Evolutionary conservation across 2,888 invertebrate genomes (phyloP), one percentile per base, ranked within the genome.

Genomic region (Cremastobaeus sp.): DNA sequence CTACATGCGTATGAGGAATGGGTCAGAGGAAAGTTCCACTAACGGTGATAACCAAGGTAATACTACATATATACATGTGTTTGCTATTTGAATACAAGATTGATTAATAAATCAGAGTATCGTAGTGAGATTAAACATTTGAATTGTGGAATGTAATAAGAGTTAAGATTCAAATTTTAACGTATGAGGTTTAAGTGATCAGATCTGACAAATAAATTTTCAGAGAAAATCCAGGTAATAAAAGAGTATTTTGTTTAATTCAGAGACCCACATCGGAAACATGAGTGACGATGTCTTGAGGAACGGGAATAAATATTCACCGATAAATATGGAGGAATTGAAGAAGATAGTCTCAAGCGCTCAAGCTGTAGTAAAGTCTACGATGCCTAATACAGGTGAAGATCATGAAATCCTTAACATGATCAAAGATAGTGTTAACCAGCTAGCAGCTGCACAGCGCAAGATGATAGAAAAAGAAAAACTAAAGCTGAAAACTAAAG

Each of bases 191-290:
- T 43, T 4, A 18, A 48, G 9, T 21, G 65, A 55, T 65, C 54
- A 65, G 54, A 55, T 55, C 65, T 65, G 65, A 65, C 11, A 11
- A 34, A 32, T 34, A 18, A 47, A n/a, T n/a, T n/a, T 50, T 6
- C 11, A 41, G 55, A 32, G 30, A 14, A 55, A 55, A 28, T 64
- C 64, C 64, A 64, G 64, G 64, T 52, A 50, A n/a, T n/a, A 37
- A 48, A 11, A 52, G 62, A 54, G 21, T 62, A 32, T 41, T 41
- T 60, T 32, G 2, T 20, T 39, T 41, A 14, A 39, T 50, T 37
- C 18, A 47, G 37, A 20, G 14, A 41, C 30, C 9, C 34, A 47
- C 35, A 64, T 55, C 72, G 71, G 54, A n/a, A n/a, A n/a, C n/a
- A n/a, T n/a, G n/a, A n/a, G n/a, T n/a, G 64, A 75, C 15, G 15